Percentiles rank a stretch among this genome's conserved stretches.
These are phyloP conservation scores for Chrysodeixis includens DNA, from an alignment of 2,888 invertebrate genomes.

Conservation along the genomic window DNA sequence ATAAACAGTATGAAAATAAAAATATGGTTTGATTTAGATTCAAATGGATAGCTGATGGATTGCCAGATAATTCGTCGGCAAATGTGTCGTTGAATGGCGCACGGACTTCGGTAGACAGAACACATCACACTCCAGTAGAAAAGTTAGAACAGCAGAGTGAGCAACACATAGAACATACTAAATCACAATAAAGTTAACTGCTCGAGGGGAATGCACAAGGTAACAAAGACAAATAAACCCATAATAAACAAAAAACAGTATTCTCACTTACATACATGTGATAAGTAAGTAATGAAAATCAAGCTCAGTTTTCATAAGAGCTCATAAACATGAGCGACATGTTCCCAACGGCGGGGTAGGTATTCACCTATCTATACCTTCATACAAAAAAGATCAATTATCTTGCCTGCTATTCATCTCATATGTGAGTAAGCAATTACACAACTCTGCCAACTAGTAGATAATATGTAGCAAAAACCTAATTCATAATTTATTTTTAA, in stretches of 20 bases:
- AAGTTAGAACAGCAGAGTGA: conserved; percentile 48
- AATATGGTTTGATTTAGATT: conserved; percentile 73
- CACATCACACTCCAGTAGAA: conserved; percentile 45
- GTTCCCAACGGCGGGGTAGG: no score
- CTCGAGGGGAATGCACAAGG: neutral
- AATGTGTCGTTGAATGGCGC: conserved; percentile 56
- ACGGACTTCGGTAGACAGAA: conserved; percentile 62
- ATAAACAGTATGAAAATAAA: conserved; percentile 18
- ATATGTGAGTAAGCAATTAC: neutral
- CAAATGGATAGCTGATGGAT: conserved; percentile 79
- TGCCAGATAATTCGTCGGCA: conserved; percentile 64
- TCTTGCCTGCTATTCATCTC: no score
- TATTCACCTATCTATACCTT: no score
- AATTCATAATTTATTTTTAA: neutral
- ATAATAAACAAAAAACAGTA: neutral
- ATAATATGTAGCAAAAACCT: neutral
- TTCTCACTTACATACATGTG: no score
- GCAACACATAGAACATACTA: conserved; percentile 45
- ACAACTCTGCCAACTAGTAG: neutral
- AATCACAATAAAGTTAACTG: conserved; percentile 59
- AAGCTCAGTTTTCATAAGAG: no score
- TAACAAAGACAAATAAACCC: neutral
- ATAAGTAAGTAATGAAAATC: no score
- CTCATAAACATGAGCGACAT: no score
- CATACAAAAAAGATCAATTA: no score